Evolutionary conservation across 1,140 invertebrate species (phyloP).

Genomic region (Caenorhabditis tropicalis): DNA sequence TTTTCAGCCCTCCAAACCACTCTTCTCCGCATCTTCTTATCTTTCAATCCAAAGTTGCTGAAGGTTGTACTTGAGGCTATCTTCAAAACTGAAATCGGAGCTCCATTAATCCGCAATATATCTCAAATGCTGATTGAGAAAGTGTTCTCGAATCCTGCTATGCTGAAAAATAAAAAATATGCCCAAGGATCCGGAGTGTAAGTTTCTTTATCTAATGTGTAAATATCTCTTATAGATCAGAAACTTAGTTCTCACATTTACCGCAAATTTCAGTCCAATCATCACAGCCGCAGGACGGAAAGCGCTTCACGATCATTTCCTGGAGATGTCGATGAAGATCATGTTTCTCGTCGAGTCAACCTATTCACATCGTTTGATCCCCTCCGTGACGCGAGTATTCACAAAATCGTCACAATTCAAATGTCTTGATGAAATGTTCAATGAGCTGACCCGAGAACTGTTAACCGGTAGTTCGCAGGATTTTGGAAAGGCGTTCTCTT

Average conservation of each 20-base stretch:
- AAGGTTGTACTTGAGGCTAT: neutral
- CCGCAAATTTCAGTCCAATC: constrained; percentile 1
- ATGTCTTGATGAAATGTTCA: constrained; percentile 5
- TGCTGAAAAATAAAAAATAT: constrained; percentile 16
- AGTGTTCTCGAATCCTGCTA: neutral
- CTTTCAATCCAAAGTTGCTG: neutral
- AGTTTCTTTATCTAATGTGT: neutral
- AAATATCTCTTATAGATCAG: neutral
- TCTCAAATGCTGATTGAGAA: neutral
- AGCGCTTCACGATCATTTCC: neutral
- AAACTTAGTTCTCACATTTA: too few relatives aligned
- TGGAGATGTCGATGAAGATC: neutral
- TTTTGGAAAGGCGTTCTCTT: neutral
- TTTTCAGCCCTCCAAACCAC: constrained; percentile 2
- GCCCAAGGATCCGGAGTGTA: constrained; percentile 6
- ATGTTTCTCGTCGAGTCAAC: constrained; percentile 1
- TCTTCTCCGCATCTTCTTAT: neutral
- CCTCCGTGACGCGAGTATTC: neutral
- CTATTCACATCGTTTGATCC: neutral
- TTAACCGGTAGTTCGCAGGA: neutral
- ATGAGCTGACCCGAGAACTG: neutral
- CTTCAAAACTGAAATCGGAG: neutral
- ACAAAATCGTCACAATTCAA: neutral
- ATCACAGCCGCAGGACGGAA: neutral
- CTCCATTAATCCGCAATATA: neutral